phyloP scores from a whole-genome alignment of 2,888 invertebrate species.

The Sylvicola cinctus region DNA sequence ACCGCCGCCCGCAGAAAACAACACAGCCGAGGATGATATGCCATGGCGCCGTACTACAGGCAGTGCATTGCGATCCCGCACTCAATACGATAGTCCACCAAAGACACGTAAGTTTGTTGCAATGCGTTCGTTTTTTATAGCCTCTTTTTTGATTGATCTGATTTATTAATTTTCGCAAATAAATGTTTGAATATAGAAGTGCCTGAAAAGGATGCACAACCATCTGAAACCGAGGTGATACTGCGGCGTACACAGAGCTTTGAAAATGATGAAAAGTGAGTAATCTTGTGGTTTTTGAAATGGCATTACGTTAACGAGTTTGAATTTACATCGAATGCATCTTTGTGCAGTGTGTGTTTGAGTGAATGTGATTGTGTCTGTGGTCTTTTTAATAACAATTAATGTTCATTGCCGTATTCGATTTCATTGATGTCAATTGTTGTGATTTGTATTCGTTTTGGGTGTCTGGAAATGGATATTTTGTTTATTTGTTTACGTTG shows the following conservation, averaged over 20 bases:
- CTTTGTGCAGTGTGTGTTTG: background rate
- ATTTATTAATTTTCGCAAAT: background rate
- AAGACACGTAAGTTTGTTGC: conserved; percentile 27
- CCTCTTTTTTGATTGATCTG: too few relatives aligned
- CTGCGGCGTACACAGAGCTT: conserved; percentile 70
- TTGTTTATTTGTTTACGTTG: too few relatives aligned
- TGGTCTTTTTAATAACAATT: background rate
- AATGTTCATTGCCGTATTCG: too few relatives aligned
- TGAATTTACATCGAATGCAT: too few relatives aligned
- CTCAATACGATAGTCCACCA: conserved; percentile 30
- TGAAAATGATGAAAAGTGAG: conserved; percentile 76
- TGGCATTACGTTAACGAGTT: too few relatives aligned
- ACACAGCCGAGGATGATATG: conserved; percentile 35
- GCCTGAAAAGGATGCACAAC: conserved; percentile 30
- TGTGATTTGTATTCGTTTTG: too few relatives aligned
- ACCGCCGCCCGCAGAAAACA: conserved; percentile 30
- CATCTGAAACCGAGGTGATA: conserved; percentile 38
- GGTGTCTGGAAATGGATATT: too few relatives aligned
- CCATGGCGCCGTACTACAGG: conserved; percentile 38
- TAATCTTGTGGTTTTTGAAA: conserved; percentile 13
- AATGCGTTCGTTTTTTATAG: too few relatives aligned
- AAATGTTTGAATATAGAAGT: conserved; percentile 29
- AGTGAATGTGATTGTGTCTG: background rate
- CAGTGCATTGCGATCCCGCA: conserved; percentile 31
- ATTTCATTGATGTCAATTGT: too few relatives aligned